Evolutionary conservation across 2,888 invertebrate species (phyloP), one percentile per base, ranked within the genome.

Genomic region (Drosophila kokeensis): DNA sequence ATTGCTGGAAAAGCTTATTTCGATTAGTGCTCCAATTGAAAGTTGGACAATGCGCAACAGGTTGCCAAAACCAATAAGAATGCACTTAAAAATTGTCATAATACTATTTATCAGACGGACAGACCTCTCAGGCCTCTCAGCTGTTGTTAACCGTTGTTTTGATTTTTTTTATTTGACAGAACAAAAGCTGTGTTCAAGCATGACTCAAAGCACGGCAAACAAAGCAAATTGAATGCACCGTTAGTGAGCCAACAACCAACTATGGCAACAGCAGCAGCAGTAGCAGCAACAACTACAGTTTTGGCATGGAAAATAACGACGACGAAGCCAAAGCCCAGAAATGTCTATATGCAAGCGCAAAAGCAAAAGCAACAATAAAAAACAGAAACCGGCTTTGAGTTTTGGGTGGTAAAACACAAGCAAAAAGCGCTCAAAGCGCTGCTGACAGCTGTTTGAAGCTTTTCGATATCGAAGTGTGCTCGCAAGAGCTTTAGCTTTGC

Each of bases 201-300:
- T 81, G 87, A 77, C 66, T 84, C 75, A 82, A 82, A 53, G 55
- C 64, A 55, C 67, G 40, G 15, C 24, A 63, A 68, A 72, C 62
- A 67, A 67, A 73, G 53, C 48, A 49, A 74, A 42, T 40, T 58
- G n/a, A 79, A 84, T 87, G 87, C 82, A 83, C 82, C 81, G 88
- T 85, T 81, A 86, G 76, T 61, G 58, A 71, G 55, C 53, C 45
- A 73, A 45, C 29, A 73, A 45, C 32, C 61, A 68, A 62, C 48
- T 55, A 55, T 45, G 30, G 34, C 45, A 58, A 52, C 60, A 68
- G 60, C 50, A 66, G 45, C 32, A 32, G 24, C 52, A 66, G 50
- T 30, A 30, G 30, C 55, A 64, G 27, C 52, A 48, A 52, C 45
- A 70, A 45, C 45, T 24, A 61, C 34, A 38, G 40, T 49, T 69